Conservation (phyloP, 2,113 vertebrate genomes). For the Prietella phreatophila region DNA sequence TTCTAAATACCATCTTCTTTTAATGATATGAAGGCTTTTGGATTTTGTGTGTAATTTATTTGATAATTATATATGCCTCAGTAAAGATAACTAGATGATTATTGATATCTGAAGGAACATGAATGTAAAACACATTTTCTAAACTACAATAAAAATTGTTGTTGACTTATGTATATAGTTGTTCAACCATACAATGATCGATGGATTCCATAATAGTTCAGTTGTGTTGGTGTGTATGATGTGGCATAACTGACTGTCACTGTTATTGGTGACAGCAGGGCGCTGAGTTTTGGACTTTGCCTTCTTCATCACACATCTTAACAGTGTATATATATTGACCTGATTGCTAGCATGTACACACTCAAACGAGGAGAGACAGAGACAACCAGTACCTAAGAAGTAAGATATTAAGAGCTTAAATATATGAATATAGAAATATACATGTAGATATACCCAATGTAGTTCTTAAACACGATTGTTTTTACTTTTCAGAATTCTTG, state of each 20-base stretch:
- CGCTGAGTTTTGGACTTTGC: slow-evolving; percentile 62
- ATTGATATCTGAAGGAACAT: too few species aligned
- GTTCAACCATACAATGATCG: neutral
- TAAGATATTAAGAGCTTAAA: neutral
- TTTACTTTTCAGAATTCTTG: neutral
- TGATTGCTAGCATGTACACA: neutral
- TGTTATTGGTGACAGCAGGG: slow-evolving; percentile 49
- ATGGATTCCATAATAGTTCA: neutral
- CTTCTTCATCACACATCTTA: slow-evolving; percentile 22
- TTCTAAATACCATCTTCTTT: too few species aligned
- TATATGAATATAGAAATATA: neutral
- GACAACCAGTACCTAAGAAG: slow-evolving; percentile 5
- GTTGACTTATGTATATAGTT: neutral
- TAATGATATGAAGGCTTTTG: too few species aligned
- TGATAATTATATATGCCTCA: too few species aligned
- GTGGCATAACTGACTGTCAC: slow-evolving; percentile 42
- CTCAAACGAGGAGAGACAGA: slow-evolving; percentile 15
- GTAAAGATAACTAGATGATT: too few species aligned
- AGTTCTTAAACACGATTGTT: neutral
- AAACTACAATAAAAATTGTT: neutral
- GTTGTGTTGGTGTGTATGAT: slow-evolving; percentile 42
- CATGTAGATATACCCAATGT: neutral
- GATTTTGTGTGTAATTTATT: neutral
- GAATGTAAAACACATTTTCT: neutral
- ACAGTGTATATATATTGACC: slow-evolving; percentile 52